Conservation (phyloP, 2,888 invertebrate species). For the Meganola albula region DNA sequence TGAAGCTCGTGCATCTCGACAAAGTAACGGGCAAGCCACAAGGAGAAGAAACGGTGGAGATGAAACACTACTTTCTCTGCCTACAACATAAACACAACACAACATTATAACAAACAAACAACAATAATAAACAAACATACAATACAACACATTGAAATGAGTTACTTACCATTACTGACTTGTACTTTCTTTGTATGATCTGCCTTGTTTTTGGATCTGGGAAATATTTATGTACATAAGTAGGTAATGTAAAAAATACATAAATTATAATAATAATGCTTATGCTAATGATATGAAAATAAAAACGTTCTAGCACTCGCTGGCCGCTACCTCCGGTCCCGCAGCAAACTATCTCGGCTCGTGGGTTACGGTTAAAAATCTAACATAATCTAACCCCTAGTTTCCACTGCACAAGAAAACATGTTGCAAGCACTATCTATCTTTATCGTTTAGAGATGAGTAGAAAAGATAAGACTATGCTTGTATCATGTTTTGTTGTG, state of each 20-base stretch:
- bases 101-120: conserved; percentile 31
- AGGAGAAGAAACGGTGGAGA: conserved; percentile 88
- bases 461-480: too few relatives aligned
- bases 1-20: conserved; percentile 55
- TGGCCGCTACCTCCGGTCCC: too few relatives aligned
- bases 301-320: too few relatives aligned
- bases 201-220: conserved; percentile 98
- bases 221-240: too few relatives aligned
- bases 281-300: not conserved
- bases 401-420: too few relatives aligned
- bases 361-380: too few relatives aligned
- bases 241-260: not conserved
- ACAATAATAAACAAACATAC: conserved; percentile 14
- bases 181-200: conserved; percentile 97
- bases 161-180: conserved; percentile 96
- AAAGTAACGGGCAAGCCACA: conserved; percentile 79
- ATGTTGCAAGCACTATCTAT: too few relatives aligned
- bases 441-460: too few relatives aligned
- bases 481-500: too few relatives aligned
- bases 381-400: too few relatives aligned
- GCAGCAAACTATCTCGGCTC: too few relatives aligned
- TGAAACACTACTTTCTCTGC: conserved; percentile 85
- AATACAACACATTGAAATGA: conserved; percentile 6
- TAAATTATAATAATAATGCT: not conserved
- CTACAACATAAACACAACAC: conserved; percentile 79